phyloP scores from a whole-genome alignment of 1,140 invertebrate species.

The Idris sp. region DNA sequence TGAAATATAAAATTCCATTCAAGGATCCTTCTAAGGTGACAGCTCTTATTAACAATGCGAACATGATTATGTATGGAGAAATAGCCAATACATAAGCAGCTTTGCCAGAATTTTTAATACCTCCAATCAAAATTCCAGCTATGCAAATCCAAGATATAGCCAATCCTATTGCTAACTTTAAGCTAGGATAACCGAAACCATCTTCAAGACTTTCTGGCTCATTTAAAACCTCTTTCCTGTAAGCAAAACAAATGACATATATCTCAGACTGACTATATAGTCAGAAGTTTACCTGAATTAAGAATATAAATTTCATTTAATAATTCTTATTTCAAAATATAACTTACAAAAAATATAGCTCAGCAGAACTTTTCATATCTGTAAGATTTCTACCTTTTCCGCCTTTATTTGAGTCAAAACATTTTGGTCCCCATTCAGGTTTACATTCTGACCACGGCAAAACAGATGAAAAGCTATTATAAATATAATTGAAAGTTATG shows the following conservation, averaged over 20 bases:
- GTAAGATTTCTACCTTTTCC: constrained; percentile 55
- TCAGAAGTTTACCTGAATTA: too few species aligned
- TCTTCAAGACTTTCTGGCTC: constrained; percentile 82
- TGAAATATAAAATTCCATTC: constrained; percentile 79
- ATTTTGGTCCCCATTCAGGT: constrained; percentile 80
- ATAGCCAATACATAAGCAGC: constrained; percentile 89
- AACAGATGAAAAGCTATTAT: constrained; percentile 81
- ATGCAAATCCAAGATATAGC: constrained; percentile 87
- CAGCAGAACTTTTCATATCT: constrained; percentile 77
- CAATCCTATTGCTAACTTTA: constrained; percentile 86
- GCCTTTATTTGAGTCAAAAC: constrained; percentile 66
- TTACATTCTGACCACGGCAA: constrained; percentile 84
- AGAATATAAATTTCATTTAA: too few species aligned
- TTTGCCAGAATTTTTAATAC: constrained; percentile 87
- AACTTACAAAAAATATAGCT: constrained; percentile 81
- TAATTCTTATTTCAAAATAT: too few species aligned
- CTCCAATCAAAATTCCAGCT: constrained; percentile 86
- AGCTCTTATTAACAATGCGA: constrained; percentile 85
- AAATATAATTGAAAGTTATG: constrained; percentile 86
- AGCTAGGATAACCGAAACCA: constrained; percentile 85
- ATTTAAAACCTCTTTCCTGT: constrained; percentile 82
- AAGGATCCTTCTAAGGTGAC: constrained; percentile 80
- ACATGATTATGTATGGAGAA: constrained; percentile 90
- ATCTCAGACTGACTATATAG: too few species aligned
- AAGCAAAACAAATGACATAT: too few species aligned